Evolutionary conservation across 2,797 vertebrate species (phyloP).

Genomic region (Pipistrellus pipistrellus): DNA sequence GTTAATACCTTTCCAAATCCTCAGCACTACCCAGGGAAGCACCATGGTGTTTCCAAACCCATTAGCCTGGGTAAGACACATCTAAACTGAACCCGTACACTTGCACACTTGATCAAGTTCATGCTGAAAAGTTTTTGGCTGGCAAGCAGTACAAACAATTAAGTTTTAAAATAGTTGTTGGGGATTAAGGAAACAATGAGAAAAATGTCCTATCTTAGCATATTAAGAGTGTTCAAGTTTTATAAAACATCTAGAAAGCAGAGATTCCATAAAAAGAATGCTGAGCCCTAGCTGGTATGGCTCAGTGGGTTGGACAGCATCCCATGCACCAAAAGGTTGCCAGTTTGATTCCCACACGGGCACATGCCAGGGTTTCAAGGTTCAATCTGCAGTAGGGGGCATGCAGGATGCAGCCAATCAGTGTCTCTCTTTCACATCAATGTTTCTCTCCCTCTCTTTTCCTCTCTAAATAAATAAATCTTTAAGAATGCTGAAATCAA

Average conservation of each 20-base stretch:
- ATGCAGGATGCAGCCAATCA: not conserved
- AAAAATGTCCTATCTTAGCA: not conserved
- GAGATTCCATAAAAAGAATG: not conserved
- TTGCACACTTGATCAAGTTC: not conserved
- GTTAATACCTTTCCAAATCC: not conserved
- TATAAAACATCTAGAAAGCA: slow-evolving; percentile 40
- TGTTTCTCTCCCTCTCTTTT: not conserved
- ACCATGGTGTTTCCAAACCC: not conserved
- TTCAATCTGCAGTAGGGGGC: no score
- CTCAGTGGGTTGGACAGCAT: not conserved
- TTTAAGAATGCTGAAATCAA: slow-evolving; percentile 20
- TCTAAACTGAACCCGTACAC: not conserved
- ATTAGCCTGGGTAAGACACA: not conserved
- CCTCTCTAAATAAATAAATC: not conserved
- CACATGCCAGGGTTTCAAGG: no score
- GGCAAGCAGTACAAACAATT: not conserved
- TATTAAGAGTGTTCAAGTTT: not conserved
- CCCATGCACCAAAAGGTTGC: not conserved
- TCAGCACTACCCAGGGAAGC: not conserved
- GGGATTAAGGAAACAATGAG: not conserved
- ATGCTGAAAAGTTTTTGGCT: not conserved
- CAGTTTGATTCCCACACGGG: no score
- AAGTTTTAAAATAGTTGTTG: not conserved
- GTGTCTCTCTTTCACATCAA: not conserved
- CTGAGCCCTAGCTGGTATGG: not conserved